phyloP scores from a whole-genome alignment of 2,888 invertebrate genomes.

The Blera fallax region DNA sequence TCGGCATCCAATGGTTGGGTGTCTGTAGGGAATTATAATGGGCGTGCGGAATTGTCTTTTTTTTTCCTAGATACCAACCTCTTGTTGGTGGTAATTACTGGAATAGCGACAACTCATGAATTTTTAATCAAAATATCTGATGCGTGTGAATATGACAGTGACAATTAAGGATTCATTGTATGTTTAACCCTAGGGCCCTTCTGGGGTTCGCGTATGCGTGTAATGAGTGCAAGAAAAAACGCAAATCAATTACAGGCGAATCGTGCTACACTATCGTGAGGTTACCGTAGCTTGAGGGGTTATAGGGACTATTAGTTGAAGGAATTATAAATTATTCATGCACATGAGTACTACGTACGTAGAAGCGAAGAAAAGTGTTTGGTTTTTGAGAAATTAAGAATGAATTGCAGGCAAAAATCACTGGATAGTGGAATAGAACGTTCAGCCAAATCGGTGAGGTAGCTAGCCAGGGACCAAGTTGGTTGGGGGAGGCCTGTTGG shows the following conservation, averaged over 20 bases:
- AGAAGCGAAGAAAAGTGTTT: too few species aligned
- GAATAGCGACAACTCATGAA: slow-evolving; percentile 58
- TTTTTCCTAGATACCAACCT: slow-evolving; percentile 11
- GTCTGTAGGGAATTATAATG: slow-evolving; percentile 12
- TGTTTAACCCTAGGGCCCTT: slow-evolving; percentile 20
- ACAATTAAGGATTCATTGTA: slow-evolving; percentile 46
- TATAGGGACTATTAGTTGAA: too few species aligned
- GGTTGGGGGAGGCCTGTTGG: too few species aligned
- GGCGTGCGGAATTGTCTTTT: slow-evolving; percentile 33
- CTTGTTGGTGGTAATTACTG: slow-evolving; percentile 66
- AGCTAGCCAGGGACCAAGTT: too few species aligned
- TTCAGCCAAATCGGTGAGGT: too few species aligned
- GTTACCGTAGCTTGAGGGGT: neutral
- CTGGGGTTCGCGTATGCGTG: neutral
- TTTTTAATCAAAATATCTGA: slow-evolving; percentile 35
- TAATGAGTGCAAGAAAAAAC: neutral
- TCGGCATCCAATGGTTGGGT: slow-evolving; percentile 4
- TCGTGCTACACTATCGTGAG: neutral
- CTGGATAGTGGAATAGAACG: too few species aligned
- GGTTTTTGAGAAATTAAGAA: too few species aligned
- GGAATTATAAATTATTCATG: too few species aligned
- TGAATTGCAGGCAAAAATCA: too few species aligned
- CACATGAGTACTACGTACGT: too few species aligned
- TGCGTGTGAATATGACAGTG: neutral
- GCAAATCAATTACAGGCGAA: neutral